Evolutionary conservation across 2,797 vertebrate genomes (phyloP).

Genomic region (Acipenser oxyrinchus): DNA sequence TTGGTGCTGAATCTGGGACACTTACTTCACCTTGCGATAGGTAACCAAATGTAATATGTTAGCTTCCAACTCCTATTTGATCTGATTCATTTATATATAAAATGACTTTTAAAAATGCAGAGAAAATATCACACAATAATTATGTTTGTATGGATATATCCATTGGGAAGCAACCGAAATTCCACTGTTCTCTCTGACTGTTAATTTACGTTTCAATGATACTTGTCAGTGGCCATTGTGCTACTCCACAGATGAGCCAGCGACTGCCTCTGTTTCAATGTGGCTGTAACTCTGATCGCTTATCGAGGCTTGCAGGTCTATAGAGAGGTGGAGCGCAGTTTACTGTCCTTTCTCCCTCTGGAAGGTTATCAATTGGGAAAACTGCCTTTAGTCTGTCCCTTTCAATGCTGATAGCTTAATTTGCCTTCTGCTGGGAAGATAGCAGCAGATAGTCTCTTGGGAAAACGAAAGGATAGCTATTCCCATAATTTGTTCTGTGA

Average conservation of each 20-base stretch:
- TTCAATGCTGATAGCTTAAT: constrained; percentile 14
- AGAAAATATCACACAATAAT: no score
- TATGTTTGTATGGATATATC: no score
- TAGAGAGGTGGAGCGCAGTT: constrained; percentile 28
- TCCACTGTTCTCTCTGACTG: no score
- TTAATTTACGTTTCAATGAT: no score
- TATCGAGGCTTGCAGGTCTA: constrained; percentile 56
- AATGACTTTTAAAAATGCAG: no score
- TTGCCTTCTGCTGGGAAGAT: constrained; percentile 30
- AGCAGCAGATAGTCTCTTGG: constrained; percentile 26
- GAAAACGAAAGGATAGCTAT: constrained; percentile 32
- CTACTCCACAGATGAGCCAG: constrained; percentile 29
- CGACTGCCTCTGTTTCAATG: constrained; percentile 12
- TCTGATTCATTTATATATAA: no score
- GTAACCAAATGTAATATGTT: no score
- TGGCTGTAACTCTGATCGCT: constrained; percentile 40
- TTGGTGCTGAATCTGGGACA: no score
- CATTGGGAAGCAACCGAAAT: no score
- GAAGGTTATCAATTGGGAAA: constrained; percentile 26
- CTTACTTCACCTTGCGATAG: no score
- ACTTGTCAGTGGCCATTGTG: not conserved
- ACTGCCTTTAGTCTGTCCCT: constrained; percentile 17
- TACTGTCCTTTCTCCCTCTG: constrained; percentile 24
- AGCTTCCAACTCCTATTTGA: no score
- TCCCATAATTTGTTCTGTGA: constrained; percentile 34